Percentiles rank a stretch among this genome's conserved stretches.
These are phyloP conservation scores for Cataglyphis livida DNA, from an alignment of 2,888 invertebrate species.

Conservation along the genomic window DNA sequence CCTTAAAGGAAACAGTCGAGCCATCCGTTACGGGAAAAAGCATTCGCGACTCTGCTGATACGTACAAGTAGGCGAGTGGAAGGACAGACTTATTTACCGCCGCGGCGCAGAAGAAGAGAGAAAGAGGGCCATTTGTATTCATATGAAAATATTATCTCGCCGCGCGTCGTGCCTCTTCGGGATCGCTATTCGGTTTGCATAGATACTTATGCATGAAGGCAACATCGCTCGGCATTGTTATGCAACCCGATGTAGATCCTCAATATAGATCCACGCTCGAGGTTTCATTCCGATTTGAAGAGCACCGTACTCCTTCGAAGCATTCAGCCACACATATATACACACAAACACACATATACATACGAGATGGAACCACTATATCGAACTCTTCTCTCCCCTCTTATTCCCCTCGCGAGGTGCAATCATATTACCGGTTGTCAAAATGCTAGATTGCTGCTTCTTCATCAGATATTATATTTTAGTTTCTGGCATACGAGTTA, in stretches of 20 bases:
- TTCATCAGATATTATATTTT: conserved; percentile 56
- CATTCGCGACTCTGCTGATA: conserved; percentile 72
- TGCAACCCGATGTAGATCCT: conserved; percentile 79
- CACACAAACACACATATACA: conserved; percentile 20
- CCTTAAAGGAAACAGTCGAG: conserved; percentile 70
- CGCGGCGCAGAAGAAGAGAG: conserved; percentile 47
- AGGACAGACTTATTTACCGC: conserved; percentile 45
- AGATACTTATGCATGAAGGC: conserved; percentile 80
- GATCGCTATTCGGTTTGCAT: conserved; percentile 81
- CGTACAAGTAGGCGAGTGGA: conserved; percentile 52
- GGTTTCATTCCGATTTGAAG: conserved; percentile 75
- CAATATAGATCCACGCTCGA: conserved; percentile 77
- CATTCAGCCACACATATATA: conserved; percentile 45
- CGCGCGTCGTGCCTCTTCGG: conserved; percentile 75
- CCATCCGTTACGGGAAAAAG: conserved; percentile 72
- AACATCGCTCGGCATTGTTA: conserved; percentile 80
- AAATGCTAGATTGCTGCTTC: conserved; percentile 66
- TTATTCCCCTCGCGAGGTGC: conserved; percentile 56
- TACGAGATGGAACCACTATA: conserved; percentile 54
- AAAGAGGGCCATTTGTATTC: conserved; percentile 78
- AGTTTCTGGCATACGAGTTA: not conserved
- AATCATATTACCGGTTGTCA: conserved; percentile 73
- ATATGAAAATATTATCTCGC: conserved; percentile 79
- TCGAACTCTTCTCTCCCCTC: conserved; percentile 43
- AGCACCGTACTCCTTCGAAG: conserved; percentile 69